A percentile compares a stretch with the other conserved stretches of the same genome.
Conservation (phyloP, 2,113 vertebrate genomes). For the Gymnocephalus cernua region DNA sequence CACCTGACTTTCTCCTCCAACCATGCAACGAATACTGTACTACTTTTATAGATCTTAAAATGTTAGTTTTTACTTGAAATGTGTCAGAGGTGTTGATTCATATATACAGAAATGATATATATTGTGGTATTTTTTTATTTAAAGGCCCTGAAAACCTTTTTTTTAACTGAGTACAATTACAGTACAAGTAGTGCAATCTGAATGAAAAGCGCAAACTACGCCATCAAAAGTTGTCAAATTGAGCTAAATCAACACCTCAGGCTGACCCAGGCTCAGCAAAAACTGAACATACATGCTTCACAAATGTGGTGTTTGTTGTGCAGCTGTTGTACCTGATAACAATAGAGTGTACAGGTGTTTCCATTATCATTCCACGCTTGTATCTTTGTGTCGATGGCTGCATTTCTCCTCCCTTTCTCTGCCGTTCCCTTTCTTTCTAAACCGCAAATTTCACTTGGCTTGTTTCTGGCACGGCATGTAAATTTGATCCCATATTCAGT, state of each 20-base stretch:
- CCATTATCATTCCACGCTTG: not conserved
- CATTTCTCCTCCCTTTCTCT: slow-evolving; percentile 7
- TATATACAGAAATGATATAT: no score
- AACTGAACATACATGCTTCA: not conserved
- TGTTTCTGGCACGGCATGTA: slow-evolving; percentile 5
- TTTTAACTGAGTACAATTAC: not conserved
- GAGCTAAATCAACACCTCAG: not conserved
- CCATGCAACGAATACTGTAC: no score
- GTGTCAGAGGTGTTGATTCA: no score
- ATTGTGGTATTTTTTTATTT: no score
- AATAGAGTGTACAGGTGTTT: slow-evolving; percentile 23
- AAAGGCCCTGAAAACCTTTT: no score
- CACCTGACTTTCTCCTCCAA: no score
- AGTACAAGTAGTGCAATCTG: not conserved
- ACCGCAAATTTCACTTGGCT: slow-evolving; percentile 27
- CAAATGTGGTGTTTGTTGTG: not conserved
- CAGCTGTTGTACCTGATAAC: slow-evolving; percentile 4
- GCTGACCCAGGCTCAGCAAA: not conserved
- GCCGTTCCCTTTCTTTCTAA: slow-evolving; percentile 5
- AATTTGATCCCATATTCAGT: slow-evolving; percentile 20
- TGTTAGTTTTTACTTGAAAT: no score
- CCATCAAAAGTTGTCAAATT: not conserved
- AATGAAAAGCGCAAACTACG: not conserved
- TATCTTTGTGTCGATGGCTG: not conserved
- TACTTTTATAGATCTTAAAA: no score